phyloP scores from a whole-genome alignment of 2,888 invertebrate genomes.

The Embidobia sp. region DNA sequence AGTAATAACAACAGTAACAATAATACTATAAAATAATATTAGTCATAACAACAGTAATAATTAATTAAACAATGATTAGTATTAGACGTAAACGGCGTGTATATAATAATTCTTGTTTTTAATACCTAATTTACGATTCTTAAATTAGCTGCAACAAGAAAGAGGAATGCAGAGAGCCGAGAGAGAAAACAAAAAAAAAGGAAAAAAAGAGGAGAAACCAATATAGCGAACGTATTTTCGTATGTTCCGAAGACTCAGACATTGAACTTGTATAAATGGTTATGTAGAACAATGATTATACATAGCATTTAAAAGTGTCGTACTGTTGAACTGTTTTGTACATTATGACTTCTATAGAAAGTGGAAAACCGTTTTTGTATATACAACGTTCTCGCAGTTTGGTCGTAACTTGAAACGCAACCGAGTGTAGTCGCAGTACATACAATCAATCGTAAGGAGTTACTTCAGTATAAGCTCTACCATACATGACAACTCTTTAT shows the following conservation, averaged over 20 bases:
- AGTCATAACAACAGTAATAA: too few relatives aligned
- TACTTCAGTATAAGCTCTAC: constrained; percentile 15
- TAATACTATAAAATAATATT: not conserved
- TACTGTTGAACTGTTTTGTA: constrained; percentile 28
- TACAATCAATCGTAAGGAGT: constrained; percentile 26
- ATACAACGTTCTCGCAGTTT: constrained; percentile 30
- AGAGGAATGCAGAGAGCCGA: too few relatives aligned
- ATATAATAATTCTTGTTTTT: constrained; percentile 5
- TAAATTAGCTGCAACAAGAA: not conserved
- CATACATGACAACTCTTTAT: constrained; percentile 27
- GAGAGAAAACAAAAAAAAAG: too few relatives aligned
- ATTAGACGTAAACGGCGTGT: constrained; percentile 3
- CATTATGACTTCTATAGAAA: constrained; percentile 12
- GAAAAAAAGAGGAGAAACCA: too few relatives aligned
- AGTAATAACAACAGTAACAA: not conserved
- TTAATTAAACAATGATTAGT: not conserved
- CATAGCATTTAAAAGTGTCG: constrained; percentile 20
- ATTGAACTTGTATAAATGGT: constrained; percentile 12
- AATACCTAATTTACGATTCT: not conserved
- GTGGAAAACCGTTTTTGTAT: constrained; percentile 3
- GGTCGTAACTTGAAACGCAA: too few relatives aligned
- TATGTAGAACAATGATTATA: constrained; percentile 10
- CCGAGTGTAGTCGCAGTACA: constrained; percentile 36
- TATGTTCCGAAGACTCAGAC: constrained; percentile 7
- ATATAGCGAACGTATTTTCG: constrained; percentile 7